Evolutionary conservation across 1,140 invertebrate species (phyloP).

Genomic region (Pinna nobilis): DNA sequence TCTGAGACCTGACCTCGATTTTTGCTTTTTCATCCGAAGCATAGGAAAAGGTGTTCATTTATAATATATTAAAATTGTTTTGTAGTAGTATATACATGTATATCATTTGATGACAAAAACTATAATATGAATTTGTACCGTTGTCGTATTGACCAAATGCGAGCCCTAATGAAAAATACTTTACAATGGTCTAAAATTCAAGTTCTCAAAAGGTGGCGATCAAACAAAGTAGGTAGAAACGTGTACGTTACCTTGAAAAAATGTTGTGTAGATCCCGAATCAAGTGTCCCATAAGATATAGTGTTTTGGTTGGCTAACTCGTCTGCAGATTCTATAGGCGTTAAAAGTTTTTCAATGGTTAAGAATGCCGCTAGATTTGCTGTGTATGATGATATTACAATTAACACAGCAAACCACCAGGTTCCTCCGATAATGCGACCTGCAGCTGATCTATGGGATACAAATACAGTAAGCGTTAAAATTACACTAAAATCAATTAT

Average conservation of each 20-base stretch:
- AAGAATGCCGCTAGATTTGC: conserved; percentile 78
- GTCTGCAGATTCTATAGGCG: conserved; percentile 63
- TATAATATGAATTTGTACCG: no score
- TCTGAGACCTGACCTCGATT: no score
- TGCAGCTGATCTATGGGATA: conserved; percentile 59
- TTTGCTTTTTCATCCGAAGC: no score
- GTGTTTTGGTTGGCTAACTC: conserved; percentile 88
- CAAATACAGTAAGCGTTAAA: neutral
- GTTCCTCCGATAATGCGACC: conserved; percentile 90
- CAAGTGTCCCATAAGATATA: conserved; percentile 94
- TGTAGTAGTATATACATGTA: no score
- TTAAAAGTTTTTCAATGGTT: conserved; percentile 66
- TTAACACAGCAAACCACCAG: conserved; percentile 99
- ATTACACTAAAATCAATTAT: neutral
- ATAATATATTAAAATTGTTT: no score
- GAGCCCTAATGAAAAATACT: neutral
- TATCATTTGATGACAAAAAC: no score
- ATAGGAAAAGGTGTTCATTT: no score
- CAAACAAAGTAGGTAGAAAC: neutral
- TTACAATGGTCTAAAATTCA: neutral
- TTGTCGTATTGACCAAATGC: neutral
- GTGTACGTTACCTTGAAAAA: conserved; percentile 95
- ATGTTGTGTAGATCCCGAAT: conserved; percentile 94
- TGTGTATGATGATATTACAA: conserved; percentile 97
- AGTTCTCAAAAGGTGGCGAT: no score